phyloP scores from a whole-genome alignment of 2,113 vertebrate species.

The Chroicocephalus ridibundus region DNA sequence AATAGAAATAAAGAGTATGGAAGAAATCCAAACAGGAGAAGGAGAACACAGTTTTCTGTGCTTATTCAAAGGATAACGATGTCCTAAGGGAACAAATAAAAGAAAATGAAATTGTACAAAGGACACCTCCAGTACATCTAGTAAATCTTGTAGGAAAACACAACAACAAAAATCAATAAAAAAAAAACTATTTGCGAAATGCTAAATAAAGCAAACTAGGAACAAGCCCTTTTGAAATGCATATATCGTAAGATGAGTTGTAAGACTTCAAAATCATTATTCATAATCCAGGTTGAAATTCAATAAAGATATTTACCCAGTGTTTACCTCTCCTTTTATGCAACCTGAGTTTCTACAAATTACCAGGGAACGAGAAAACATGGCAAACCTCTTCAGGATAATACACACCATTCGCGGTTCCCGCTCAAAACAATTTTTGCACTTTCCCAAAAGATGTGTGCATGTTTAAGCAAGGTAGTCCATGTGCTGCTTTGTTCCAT shows the following conservation, averaged over 20 bases:
- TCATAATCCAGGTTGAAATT: background rate
- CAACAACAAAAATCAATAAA: constrained; percentile 18
- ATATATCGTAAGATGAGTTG: background rate
- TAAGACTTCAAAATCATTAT: background rate
- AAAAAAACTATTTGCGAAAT: background rate
- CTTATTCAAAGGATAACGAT: constrained; percentile 46
- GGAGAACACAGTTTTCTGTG: background rate
- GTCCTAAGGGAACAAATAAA: constrained; percentile 43
- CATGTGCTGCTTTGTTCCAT: background rate
- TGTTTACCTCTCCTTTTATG: background rate
- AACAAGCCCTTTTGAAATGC: background rate
- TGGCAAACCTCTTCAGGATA: background rate
- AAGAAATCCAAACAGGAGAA: constrained; percentile 38
- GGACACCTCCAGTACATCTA: background rate
- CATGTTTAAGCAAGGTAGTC: background rate
- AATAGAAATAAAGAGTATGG: constrained; percentile 21
- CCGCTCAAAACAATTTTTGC: background rate
- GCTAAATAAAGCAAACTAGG: background rate
- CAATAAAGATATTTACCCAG: background rate
- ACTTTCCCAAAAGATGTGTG: background rate
- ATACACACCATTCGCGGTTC: background rate
- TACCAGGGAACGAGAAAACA: background rate
- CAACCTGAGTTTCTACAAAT: background rate
- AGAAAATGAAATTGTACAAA: constrained; percentile 37
- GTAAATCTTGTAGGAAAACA: constrained; percentile 20